A percentile compares a stretch with the other conserved stretches of the same genome.
phyloP scores from a whole-genome alignment of 64 coral and sea anemone genomes.

The Platygyra sinensis region DNA sequence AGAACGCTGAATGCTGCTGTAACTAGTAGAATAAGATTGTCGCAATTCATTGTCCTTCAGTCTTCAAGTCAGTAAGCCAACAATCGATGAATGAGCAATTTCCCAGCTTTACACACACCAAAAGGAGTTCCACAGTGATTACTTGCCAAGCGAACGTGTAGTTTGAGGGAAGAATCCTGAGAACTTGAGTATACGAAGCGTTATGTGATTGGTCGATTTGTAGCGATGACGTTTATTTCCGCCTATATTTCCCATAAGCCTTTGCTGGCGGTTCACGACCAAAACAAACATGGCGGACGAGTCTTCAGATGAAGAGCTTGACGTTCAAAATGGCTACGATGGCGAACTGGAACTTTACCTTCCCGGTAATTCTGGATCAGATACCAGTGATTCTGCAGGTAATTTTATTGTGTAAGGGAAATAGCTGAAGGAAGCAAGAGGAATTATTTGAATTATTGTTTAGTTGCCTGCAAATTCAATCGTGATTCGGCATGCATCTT shows the following conservation, averaged over 20 bases:
- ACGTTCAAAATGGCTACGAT: slow-evolving; percentile 82
- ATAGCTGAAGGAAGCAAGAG: background rate
- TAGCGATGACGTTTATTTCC: background rate
- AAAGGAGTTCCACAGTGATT: background rate
- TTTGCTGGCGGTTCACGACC: slow-evolving; percentile 25
- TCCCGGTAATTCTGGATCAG: slow-evolving; percentile 36
- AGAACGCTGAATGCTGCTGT: slow-evolving; percentile 88
- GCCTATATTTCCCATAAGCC: slow-evolving; percentile 48
- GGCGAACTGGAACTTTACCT: slow-evolving; percentile 60
- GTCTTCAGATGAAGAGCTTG: slow-evolving; percentile 59
- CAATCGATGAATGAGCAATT: background rate
- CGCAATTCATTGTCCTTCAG: slow-evolving; percentile 66
- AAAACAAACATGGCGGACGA: slow-evolving; percentile 99
- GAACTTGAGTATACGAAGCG: slow-evolving; percentile 75
- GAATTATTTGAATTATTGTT: background rate
- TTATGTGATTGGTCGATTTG: slow-evolving; percentile 75
- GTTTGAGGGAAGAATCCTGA: background rate
- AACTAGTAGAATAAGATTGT: slow-evolving; percentile 77
- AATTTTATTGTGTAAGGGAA: background rate
- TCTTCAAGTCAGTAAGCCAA: background rate
- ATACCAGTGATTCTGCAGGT: slow-evolving; percentile 54
- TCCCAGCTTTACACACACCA: background rate
- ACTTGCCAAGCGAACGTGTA: background rate
- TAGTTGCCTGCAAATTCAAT: background rate
- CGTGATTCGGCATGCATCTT: too few species aligned